A percentile compares a stretch with the other conserved stretches of the same genome.
These are phyloP conservation scores for Falco berigora DNA, from an alignment of 2,797 vertebrate species.

Conservation along the genomic window DNA sequence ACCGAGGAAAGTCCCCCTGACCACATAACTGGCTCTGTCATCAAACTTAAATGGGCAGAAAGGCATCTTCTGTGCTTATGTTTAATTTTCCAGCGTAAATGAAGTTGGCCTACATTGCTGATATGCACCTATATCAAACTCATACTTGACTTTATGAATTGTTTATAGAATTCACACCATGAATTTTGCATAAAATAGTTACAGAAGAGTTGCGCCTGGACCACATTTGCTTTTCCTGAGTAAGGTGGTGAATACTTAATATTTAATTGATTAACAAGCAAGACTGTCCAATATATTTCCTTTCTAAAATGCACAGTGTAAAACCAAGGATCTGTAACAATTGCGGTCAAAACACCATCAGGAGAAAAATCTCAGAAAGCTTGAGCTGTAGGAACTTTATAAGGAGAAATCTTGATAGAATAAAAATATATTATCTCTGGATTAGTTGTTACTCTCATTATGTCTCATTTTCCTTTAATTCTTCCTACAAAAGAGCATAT, in stretches of 20 bases:
- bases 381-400: not conserved
- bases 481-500: not conserved
- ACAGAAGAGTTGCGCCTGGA: slow-evolving; percentile 19
- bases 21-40: not conserved
- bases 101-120: slow-evolving; percentile 27
- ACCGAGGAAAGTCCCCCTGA: not conserved
- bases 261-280: slow-evolving; percentile 59
- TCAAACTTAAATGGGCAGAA: slow-evolving; percentile 13
- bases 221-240: slow-evolving; percentile 39
- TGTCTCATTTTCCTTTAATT: not conserved
- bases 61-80: slow-evolving; percentile 29
- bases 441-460: not conserved
- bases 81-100: slow-evolving; percentile 55
- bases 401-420: not conserved
- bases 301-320: not conserved
- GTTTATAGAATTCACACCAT: slow-evolving; percentile 70
- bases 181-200: slow-evolving; percentile 72
- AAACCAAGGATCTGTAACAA: not conserved
- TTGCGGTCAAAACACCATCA: not conserved
- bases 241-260: slow-evolving; percentile 31
- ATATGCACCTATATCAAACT: slow-evolving; percentile 11
- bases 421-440: not conserved
- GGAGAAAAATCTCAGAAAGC: not conserved
- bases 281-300: not conserved
- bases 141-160: slow-evolving; percentile 73